Percentiles rank a stretch among this genome's conserved stretches.
These are phyloP conservation scores for Varecia variegata DNA, from an alignment of 2,797 vertebrate genomes.

Conservation along the genomic window DNA sequence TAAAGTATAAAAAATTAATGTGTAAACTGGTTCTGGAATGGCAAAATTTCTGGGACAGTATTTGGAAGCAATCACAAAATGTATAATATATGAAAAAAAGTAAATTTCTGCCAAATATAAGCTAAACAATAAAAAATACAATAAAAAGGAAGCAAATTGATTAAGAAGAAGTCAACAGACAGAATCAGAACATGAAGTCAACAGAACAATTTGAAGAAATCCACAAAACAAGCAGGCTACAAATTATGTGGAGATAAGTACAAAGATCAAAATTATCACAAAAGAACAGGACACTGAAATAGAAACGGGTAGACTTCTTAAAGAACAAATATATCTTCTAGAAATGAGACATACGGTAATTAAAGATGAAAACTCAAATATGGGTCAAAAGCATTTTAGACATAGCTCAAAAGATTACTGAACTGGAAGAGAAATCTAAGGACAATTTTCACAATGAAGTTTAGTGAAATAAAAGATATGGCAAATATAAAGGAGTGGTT, in stretches of 20 bases:
- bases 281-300: not conserved
- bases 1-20: not conserved
- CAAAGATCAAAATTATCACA: not conserved
- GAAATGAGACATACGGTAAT: not conserved
- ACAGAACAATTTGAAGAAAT: not conserved
- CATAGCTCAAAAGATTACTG: not conserved
- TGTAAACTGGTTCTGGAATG: not conserved
- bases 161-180: not conserved
- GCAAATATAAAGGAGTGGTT: not conserved
- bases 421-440: constrained; percentile 2
- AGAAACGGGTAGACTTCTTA: not conserved
- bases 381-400: not conserved
- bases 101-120: not conserved
- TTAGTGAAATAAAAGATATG: not conserved
- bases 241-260: not conserved
- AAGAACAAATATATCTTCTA: not conserved
- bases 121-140: not conserved
- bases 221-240: not conserved
- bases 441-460: not conserved
- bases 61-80: not conserved
- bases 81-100: not conserved
- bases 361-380: not conserved
- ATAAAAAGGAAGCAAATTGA: not conserved
- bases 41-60: not conserved
- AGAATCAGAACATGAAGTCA: not conserved